Base-by-base conservation (phyloP, 2,113 vertebrate species). In the Sula dactylatra region DNA sequence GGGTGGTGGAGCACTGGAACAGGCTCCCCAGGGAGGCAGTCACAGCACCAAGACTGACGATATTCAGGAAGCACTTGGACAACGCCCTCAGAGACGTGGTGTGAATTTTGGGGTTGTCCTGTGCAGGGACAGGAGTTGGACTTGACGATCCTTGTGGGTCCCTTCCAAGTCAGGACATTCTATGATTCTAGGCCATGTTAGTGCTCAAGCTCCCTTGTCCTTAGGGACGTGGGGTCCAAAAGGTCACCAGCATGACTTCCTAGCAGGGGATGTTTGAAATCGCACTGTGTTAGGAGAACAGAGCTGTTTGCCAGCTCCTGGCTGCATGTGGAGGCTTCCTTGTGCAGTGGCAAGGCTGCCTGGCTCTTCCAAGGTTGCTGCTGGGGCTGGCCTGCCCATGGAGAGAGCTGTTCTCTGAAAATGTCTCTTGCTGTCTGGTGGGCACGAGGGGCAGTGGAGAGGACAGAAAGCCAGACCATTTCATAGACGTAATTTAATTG, bases 171-270 rank as follows among this genome's bases (percentile, higher is more conserved):
- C n/a, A n/a, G n/a, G n/a, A n/a, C n/a, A n/a, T n/a, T n/a, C n/a
- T n/a, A n/a, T n/a, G n/a, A n/a, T n/a, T n/a, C n/a, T n/a, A n/a
- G n/a, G 27, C 20, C 22, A 4, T 2, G 1, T 16, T 19, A 31
- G 7, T 9, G n/a, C 59, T 67, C 47, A 8, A 31, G 26, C 19
- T 34, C 55, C 69, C 69, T 50, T 0, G 2, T 66, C 26, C 69
- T 52, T 0, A 0, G 24, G 62, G 42, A 34, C 11, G 5, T 25
- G 19, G 25, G 38, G 11, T 25, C 8, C 21, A 13, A 7, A 16
- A 0, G 1, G 11, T 24, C 7, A 2, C 49, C 56, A 69, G 69
- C 56, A 17, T 1, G 1, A 26, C 24, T 65, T 47, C 49, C 66
- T 16, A 14, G 3, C 10, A 13, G 42, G 18, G 27, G 7, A 8